Conservation (phyloP, 1,140 invertebrate genomes). For the Limonius californicus region DNA sequence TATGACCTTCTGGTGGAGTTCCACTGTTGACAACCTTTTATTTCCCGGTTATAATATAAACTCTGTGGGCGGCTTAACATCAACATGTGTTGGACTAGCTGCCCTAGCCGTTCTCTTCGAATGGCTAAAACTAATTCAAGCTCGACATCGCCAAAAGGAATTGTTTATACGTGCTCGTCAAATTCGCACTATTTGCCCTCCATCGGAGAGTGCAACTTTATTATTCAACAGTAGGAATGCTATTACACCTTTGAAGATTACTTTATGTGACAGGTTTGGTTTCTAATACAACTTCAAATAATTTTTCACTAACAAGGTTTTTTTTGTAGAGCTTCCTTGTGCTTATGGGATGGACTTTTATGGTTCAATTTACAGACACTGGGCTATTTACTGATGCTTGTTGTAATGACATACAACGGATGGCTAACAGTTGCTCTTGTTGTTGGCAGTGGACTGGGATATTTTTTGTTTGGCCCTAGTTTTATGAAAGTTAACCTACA, state of each 20-base stretch:
- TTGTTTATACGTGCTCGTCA: conserved; percentile 39
- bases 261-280: conserved; percentile 33
- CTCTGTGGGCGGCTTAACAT: conserved; percentile 30
- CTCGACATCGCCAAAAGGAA: conserved; percentile 41
- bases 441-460: conserved; percentile 72
- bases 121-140: conserved; percentile 43
- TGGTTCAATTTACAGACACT: conserved; percentile 48
- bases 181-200: conserved; percentile 40
- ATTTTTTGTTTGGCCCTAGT: conserved; percentile 53
- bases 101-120: conserved; percentile 43
- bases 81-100: conserved; percentile 36
- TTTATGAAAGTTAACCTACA: conserved; percentile 47
- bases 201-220: conserved; percentile 34
- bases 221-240: conserved; percentile 25
- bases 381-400: conserved; percentile 84
- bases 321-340: too few relatives aligned
- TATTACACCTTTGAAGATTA: conserved; percentile 35
- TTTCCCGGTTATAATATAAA: conserved; percentile 40
- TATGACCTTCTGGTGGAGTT: conserved; percentile 43
- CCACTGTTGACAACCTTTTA: conserved; percentile 37
- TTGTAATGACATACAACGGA: conserved; percentile 85
- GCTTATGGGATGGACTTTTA: conserved; percentile 38
- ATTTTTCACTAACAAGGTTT: too few relatives aligned
- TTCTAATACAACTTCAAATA: too few relatives aligned
- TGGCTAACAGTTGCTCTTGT: conserved; percentile 73